Base-by-base conservation (phyloP, 2,113 vertebrate species). In the Pomatostomus ruficeps region DNA sequence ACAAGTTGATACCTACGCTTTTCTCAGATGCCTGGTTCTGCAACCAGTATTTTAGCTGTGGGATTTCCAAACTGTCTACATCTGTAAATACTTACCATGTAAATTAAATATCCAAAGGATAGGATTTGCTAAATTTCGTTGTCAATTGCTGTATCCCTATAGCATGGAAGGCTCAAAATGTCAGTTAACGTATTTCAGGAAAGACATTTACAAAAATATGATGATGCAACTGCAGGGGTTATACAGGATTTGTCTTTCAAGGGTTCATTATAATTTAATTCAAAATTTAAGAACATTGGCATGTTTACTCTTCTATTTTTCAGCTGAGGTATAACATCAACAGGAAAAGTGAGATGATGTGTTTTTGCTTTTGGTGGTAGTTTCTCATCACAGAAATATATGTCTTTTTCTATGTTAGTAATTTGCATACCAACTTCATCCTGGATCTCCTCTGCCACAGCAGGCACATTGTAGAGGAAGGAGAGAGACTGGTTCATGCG, bases 401-500 rank as follows among this genome's bases (percentile, higher is more conserved):
- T 82, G 5, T n/a, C 8, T 57, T 91, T 93, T 72, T 67, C 18
- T 57, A 12, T 5, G 70, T 68, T 42, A 85, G 43, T 1, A 71
- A 40, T 65, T 71, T 80, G 95, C 99, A 98, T 98, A 99, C 99
- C 99, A 6, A 99, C 99, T 99, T 99, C 99, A 94, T 99, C 99
- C 96, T 99, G 99, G 97, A 99, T 99, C 73, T 99, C 99, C 49
- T 99, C 99, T 3, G 99, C 98, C 83, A 99, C 98, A 0, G 98
- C 98, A 11, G 99, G 99, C 9, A 99, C 99, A 23, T 99, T 99
- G 98, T 99, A 99, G 72, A 99, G 99, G 83, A 99, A 98, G 23
- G 98, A 99, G 73, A 99, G 98, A 89, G 99, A 99, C 97, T 99
- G 99, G 97, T 99, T 99, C 99, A 99, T 99, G 63, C 99, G 98